phyloP scores from a whole-genome alignment of 2,888 invertebrate species.

The Aelia acuminata region DNA sequence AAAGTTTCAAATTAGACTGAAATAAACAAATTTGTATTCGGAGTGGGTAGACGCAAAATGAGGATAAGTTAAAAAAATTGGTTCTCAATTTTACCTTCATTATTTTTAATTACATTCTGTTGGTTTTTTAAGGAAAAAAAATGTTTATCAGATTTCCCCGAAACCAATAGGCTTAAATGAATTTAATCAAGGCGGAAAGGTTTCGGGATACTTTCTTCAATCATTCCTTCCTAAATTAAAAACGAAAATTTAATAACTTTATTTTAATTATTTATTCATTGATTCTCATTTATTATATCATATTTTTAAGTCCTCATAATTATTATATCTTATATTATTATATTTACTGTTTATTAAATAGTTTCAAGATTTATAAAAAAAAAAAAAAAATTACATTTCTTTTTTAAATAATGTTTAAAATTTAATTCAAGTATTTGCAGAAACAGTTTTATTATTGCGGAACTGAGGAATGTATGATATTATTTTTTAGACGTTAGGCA shows the following conservation, averaged over 20 bases:
- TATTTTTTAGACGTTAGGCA: no score
- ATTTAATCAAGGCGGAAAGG: neutral
- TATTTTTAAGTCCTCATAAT: neutral
- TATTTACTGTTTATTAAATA: no score
- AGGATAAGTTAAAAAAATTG: neutral
- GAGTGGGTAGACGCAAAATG: neutral
- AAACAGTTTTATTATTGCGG: no score
- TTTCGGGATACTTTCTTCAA: neutral
- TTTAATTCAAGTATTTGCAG: no score
- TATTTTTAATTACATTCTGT: neutral
- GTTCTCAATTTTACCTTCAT: neutral
- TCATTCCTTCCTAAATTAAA: neutral
- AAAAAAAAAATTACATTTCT: no score
- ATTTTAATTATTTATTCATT: neutral
- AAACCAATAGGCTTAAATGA: neutral
- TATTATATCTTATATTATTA: neutral
- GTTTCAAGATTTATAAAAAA: no score
- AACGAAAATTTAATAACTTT: neutral
- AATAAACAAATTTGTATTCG: neutral
- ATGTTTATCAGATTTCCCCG: neutral
- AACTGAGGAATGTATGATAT: no score
- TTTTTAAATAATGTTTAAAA: no score
- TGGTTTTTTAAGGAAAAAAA: neutral
- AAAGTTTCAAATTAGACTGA: neutral
- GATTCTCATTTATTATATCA: neutral